phyloP scores from a whole-genome alignment of 1,140 invertebrate genomes.

The Papilio machaon region DNA sequence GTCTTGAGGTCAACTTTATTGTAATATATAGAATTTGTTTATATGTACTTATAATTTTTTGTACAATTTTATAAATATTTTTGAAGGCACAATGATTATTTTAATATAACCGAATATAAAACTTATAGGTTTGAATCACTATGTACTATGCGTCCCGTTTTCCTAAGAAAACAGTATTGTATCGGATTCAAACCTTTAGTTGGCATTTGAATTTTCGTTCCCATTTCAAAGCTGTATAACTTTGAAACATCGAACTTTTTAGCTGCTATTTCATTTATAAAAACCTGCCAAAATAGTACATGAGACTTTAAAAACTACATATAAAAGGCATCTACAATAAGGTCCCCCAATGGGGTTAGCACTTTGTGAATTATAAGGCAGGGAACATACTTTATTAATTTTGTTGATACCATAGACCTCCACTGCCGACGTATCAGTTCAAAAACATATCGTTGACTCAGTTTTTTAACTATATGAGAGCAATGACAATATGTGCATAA shows the following conservation, averaged over 20 bases:
- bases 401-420: slow-evolving; percentile 8
- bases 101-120: not conserved
- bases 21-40: slow-evolving; percentile 8
- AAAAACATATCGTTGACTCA: too few species aligned
- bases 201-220: not conserved
- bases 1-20: slow-evolving; percentile 29
- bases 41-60: not conserved
- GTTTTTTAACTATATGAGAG: too few species aligned
- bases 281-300: slow-evolving; percentile 41
- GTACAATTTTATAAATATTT: slow-evolving; percentile 16
- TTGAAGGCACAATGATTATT: slow-evolving; percentile 23
- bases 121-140: not conserved
- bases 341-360: slow-evolving; percentile 56
- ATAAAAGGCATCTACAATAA: slow-evolving; percentile 56
- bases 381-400: slow-evolving; percentile 29
- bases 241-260: not conserved
- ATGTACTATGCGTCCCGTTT: slow-evolving; percentile 5
- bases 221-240: not conserved
- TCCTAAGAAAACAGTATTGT: slow-evolving; percentile 11
- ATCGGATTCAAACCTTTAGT: not conserved
- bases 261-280: slow-evolving; percentile 2
- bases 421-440: too few species aligned
- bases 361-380: slow-evolving; percentile 61
- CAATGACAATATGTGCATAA: too few species aligned
- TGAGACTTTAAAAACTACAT: slow-evolving; percentile 20